phyloP scores from a whole-genome alignment of 2,888 invertebrate species.

The Caenorhabditis sp. region DNA sequence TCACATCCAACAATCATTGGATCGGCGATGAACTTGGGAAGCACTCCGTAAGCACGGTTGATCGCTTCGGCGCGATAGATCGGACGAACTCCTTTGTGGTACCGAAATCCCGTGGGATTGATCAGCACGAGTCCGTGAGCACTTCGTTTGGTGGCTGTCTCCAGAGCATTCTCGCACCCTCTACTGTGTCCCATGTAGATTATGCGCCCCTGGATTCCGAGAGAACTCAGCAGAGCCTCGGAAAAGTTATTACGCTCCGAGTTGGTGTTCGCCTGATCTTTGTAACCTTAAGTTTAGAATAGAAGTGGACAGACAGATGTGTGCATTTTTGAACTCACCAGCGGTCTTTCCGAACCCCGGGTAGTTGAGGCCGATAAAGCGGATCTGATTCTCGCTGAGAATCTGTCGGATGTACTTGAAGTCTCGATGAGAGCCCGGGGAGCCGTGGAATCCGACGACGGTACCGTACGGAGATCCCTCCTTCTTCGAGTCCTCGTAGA shows the following conservation, averaged over 20 bases:
- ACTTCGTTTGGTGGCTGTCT: constrained; percentile 31
- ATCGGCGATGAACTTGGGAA: constrained; percentile 27
- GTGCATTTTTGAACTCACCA: too few relatives aligned
- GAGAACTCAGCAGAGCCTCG: constrained; percentile 55
- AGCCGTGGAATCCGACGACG: constrained; percentile 65
- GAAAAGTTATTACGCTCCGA: constrained; percentile 60
- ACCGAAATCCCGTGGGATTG: constrained; percentile 63
- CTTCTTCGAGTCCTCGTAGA: constrained; percentile 63
- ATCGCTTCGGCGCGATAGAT: too few relatives aligned
- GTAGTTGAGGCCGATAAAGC: constrained; percentile 69
- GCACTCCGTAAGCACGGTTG: constrained; percentile 3
- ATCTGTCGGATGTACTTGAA: constrained; percentile 65
- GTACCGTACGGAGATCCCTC: constrained; percentile 61
- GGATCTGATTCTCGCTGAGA: constrained; percentile 55
- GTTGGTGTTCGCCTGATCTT: constrained; percentile 51
- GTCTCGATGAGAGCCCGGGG: constrained; percentile 69
- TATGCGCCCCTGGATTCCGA: constrained; percentile 46
- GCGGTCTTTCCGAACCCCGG: constrained; percentile 63
- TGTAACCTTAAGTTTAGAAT: too few relatives aligned
- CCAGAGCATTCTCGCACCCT: constrained; percentile 65
- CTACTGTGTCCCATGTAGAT: constrained; percentile 61
- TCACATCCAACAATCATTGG: constrained; percentile 44
- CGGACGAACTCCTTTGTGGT: constrained; percentile 62
- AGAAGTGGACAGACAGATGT: too few relatives aligned
- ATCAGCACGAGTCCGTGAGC: constrained; percentile 59